Conservation (phyloP, 2,797 vertebrate species). For the Chaenodraco wilsoni region DNA sequence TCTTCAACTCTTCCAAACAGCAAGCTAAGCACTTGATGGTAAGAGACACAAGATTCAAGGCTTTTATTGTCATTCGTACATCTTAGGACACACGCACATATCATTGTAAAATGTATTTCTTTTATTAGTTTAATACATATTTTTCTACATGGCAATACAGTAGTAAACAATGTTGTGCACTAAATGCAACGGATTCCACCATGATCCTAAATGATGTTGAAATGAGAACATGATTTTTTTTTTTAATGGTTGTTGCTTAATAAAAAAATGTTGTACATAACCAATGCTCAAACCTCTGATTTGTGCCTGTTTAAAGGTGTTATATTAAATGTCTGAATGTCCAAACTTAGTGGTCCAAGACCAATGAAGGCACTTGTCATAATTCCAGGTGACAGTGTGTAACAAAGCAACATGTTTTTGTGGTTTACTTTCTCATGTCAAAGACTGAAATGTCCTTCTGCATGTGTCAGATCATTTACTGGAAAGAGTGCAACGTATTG, state of each 20-base stretch:
- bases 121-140: not conserved
- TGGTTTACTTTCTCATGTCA: constrained; percentile 1
- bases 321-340: not conserved
- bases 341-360: not conserved
- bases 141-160: not conserved
- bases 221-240: not conserved
- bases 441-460: constrained; percentile 24
- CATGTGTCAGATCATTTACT: constrained; percentile 23
- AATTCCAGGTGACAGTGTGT: not conserved
- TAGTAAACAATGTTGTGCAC: not conserved
- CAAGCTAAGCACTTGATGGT: constrained; percentile 91
- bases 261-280: not conserved
- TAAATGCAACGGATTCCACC: not conserved
- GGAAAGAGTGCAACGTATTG: constrained; percentile 11
- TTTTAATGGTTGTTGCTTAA: not conserved
- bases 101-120: constrained; percentile 1
- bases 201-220: not conserved
- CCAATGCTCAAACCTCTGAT: not conserved
- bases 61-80: too few species aligned
- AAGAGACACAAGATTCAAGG: constrained; percentile 46
- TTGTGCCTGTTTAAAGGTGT: not conserved
- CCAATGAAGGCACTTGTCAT: not conserved
- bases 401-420: constrained; percentile 26
- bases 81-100: too few species aligned
- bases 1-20: constrained; percentile 93